Conservation (phyloP, 2,113 vertebrate species). For the Rhinopomastus cyanomelas region DNA sequence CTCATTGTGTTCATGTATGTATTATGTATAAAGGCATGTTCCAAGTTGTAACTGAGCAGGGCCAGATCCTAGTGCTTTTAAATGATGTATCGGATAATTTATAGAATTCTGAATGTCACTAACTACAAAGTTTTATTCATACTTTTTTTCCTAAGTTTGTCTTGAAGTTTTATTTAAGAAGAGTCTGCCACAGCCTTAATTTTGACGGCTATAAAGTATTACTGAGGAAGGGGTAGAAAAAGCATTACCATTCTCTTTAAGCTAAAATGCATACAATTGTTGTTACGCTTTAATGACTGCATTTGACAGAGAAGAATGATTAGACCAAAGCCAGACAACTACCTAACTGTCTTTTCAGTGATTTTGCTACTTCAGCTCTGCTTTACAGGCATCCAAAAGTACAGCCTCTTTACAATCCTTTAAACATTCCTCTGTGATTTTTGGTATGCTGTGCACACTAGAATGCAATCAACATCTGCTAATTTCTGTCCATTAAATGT, state of each 20-base stretch:
- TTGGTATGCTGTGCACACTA: slow-evolving; percentile 69
- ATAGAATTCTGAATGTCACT: not conserved
- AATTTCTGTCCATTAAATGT: slow-evolving; percentile 79
- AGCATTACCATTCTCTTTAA: not conserved
- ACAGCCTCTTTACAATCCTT: slow-evolving; percentile 1
- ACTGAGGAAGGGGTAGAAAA: slow-evolving; percentile 58
- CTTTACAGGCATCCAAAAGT: slow-evolving; percentile 18
- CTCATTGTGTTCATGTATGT: not conserved
- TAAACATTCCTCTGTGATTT: slow-evolving; percentile 62
- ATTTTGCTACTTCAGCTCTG: slow-evolving; percentile 20
- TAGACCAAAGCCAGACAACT: slow-evolving; percentile 37
- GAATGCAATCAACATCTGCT: slow-evolving; percentile 84
- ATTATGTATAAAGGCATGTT: not conserved
- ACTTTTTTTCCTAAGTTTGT: not conserved
- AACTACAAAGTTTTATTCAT: slow-evolving; percentile 1
- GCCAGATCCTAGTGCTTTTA: not conserved
- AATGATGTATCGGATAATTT: not conserved
- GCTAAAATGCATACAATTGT: not conserved
- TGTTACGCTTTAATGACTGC: slow-evolving; percentile 19
- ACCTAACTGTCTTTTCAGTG: slow-evolving; percentile 49
- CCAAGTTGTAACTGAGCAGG: not conserved
- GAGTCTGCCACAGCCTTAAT: not conserved
- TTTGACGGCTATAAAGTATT: slow-evolving; percentile 69
- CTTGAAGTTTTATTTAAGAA: slow-evolving; percentile 28
- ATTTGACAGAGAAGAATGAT: slow-evolving; percentile 1